phyloP scores from a whole-genome alignment of 92 coral and sea anemone species.

The Porites rus region DNA sequence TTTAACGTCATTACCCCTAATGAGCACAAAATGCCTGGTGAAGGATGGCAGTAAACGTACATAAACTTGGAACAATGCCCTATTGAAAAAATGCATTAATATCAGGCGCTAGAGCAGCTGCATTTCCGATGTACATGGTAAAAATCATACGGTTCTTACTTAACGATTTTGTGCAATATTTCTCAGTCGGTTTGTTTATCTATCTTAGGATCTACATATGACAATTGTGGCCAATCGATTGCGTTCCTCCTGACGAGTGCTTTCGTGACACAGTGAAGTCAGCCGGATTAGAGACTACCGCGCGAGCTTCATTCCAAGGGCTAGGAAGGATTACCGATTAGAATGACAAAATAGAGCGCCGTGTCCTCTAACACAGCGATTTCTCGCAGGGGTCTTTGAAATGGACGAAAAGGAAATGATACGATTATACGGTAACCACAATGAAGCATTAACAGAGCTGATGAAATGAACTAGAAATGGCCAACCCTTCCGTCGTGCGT shows the following conservation, averaged over 20 bases:
- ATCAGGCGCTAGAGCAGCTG: constrained; percentile 1
- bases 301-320: background rate
- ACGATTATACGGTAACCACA: background rate
- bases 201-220: background rate
- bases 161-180: background rate
- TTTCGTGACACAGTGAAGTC: constrained; percentile 37
- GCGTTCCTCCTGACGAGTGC: constrained; percentile 18
- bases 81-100: constrained; percentile 1
- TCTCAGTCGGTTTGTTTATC: background rate
- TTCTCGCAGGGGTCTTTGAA: background rate
- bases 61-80: constrained; percentile 20
- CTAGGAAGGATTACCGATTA: background rate
- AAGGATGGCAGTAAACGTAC: background rate
- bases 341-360: background rate
- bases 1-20: constrained; percentile 39
- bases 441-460: background rate
- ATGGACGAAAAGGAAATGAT: background rate
- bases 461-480: constrained; percentile 1
- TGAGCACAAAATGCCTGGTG: constrained; percentile 29
- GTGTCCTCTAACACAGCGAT: background rate
- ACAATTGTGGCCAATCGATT: constrained; percentile 22
- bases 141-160: constrained; percentile 4
- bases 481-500: background rate
- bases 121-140: background rate
- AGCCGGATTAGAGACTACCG: background rate